Conservation (phyloP, 2,888 invertebrate genomes). For the Monoplex corrugatus region DNA sequence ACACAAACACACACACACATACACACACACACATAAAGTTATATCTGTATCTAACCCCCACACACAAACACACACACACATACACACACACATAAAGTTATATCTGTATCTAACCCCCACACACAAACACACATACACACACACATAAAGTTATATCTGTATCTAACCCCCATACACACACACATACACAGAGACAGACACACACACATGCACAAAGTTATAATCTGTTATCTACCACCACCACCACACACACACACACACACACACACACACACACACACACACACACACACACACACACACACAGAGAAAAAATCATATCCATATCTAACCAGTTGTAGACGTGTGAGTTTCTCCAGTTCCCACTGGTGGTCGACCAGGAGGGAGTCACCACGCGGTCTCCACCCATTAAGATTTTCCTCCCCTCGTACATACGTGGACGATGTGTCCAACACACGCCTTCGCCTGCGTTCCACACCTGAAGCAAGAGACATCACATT, state of each 20-base stretch:
- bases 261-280: neutral
- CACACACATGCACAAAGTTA: too few species aligned
- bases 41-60: too few species aligned
- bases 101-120: too few species aligned
- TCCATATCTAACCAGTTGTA: conserved; percentile 90
- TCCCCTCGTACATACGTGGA: conserved; percentile 99
- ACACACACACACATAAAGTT: too few species aligned
- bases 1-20: too few species aligned
- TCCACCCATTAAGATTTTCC: conserved; percentile 98
- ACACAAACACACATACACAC: too few species aligned
- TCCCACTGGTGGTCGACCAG: conserved; percentile 99
- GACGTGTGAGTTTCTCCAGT: conserved; percentile 96
- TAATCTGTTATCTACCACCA: too few species aligned
- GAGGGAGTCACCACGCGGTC: conserved; percentile 98
- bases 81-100: too few species aligned
- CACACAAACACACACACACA: too few species aligned
- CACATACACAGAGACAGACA: too few species aligned
- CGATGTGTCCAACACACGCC: conserved; percentile 98
- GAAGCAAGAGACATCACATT: neutral
- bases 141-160: too few species aligned
- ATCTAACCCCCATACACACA: too few species aligned
- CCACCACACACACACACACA: neutral
- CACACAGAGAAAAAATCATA: neutral
- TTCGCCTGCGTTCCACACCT: conserved; percentile 84
- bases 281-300: neutral